Evolutionary conservation across 2,888 invertebrate genomes (phyloP), one percentile per base, ranked within the genome.

Genomic region (Steromphala cineraria): DNA sequence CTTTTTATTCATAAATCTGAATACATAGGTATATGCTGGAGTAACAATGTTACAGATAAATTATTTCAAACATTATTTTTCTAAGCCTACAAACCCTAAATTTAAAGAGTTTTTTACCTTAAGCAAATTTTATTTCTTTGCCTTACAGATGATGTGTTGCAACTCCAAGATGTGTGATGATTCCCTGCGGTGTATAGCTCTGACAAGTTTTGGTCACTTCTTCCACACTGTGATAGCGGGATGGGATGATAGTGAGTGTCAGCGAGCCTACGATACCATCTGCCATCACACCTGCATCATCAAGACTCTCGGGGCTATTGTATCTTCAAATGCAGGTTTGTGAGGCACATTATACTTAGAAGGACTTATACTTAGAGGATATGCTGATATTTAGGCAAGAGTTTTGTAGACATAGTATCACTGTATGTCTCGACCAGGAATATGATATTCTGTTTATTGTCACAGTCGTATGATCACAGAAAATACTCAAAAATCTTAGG

Each of bases 241-340:
- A 2, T 93, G 93, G 93, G 93, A 93, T 86, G 93, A 93, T 80
- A 89, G 90, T 77, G 93, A 93, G 83, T 93, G 93, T 85, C 86
- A 88, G 28, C 86, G 90, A 78, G 89, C 91, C 0, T 92, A 89
- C 83, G 90, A 92, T 40, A 85, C 89, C 5, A 86, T 93, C 21
- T 89, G 89, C 67, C 84, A 85, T 19, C 89, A 90, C 81, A 89
- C 91, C 19, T 86, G 83, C 56, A 89, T 93, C 56, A 80, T 89
- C 53, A 92, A 90, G 85, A 87, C 89, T 80, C 85, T 93, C 24
- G 86, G 88, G 28, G 85, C 85, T 52, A 86, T 93, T 28, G 85
- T 93, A 21, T 86, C 87, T 40, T 84, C 89, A 28, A 91, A 91
- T 85, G 89, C 91, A 87, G 93, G 93, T 92, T 82, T 46, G 53